Conservation (phyloP, 1,140 invertebrate genomes). For the Heliconius congener region DNA sequence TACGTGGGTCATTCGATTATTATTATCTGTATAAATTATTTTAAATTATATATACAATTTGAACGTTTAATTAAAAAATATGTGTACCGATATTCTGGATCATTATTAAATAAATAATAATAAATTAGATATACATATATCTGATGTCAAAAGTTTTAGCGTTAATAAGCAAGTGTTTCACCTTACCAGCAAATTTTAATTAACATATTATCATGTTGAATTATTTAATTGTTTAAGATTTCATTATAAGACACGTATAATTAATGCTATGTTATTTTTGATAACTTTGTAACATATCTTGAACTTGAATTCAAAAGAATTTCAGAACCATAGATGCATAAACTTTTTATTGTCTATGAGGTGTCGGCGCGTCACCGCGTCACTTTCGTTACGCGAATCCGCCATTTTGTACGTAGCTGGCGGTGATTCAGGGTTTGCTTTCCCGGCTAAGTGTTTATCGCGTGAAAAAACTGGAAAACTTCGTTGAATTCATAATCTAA, state of each 20-base stretch:
- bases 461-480: constrained; percentile 72
- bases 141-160: not conserved
- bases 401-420: constrained; percentile 82
- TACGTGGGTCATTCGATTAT: not conserved
- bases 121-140: no score
- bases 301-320: not conserved
- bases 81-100: no score
- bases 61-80: no score
- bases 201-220: no score
- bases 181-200: not conserved
- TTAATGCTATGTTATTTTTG: not conserved
- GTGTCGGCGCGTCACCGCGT: constrained; percentile 78
- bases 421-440: constrained; percentile 76
- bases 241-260: not conserved
- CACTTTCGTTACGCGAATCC: constrained; percentile 79
- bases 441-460: constrained; percentile 72
- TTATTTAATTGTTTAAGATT: no score
- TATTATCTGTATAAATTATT: not conserved
- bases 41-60: not conserved
- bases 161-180: not conserved
- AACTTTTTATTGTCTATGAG: constrained; percentile 48
- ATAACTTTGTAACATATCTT: not conserved
- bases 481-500: constrained; percentile 58
- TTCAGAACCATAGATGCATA: not conserved
- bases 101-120: no score